Evolutionary conservation across 2,888 invertebrate genomes (phyloP).

Genomic region (Drosophila recens): DNA sequence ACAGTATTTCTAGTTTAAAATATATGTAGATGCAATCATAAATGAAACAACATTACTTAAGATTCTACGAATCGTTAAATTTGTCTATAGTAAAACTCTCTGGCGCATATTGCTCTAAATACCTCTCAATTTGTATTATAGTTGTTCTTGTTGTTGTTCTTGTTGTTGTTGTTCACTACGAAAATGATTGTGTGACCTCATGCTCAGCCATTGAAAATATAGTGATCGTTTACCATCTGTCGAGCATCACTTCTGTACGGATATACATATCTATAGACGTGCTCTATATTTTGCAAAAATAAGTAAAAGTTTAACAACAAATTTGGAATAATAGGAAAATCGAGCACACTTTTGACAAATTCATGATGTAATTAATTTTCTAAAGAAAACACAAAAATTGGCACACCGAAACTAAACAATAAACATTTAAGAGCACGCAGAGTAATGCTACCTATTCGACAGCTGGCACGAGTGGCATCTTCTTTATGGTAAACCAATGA

Average conservation of each 20-base stretch:
- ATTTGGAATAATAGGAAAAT: conserved; percentile 2
- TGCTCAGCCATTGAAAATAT: conserved; percentile 48
- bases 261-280: conserved; percentile 5
- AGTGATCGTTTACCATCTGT: conserved; percentile 55
- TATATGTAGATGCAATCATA: neutral
- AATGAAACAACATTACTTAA: neutral
- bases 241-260: conserved; percentile 10
- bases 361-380: conserved; percentile 75
- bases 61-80: conserved; percentile 10
- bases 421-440: conserved; percentile 53
- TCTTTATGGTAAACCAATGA: neutral
- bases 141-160: conserved; percentile 38
- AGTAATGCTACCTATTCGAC: conserved; percentile 43
- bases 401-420: conserved; percentile 76
- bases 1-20: neutral
- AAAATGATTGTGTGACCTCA: conserved; percentile 69
- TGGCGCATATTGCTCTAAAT: neutral
- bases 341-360: conserved; percentile 69
- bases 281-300: conserved; percentile 40
- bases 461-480: conserved; percentile 12
- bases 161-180: conserved; percentile 32
- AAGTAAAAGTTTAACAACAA: conserved; percentile 13
- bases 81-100: neutral
- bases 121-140: neutral
- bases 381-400: conserved; percentile 65